These are phyloP conservation scores for Ceyx cyanopectus DNA, from an alignment of 2,113 vertebrate species.

Conservation along the genomic window DNA sequence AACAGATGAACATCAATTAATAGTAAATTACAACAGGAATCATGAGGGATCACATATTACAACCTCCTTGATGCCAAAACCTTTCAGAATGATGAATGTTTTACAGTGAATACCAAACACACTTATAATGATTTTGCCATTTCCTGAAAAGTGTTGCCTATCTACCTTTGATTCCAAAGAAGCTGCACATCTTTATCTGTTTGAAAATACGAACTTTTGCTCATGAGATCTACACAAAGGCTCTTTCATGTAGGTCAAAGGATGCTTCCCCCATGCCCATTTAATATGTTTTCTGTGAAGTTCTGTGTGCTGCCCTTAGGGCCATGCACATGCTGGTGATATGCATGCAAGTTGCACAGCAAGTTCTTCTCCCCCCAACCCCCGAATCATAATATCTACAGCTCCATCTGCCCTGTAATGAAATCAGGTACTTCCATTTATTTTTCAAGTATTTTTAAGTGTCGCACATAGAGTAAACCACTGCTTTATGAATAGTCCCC, in stretches of 20 bases:
- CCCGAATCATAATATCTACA: slow-evolving; percentile 32
- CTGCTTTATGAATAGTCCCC: slow-evolving; percentile 66
- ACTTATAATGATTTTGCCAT: slow-evolving; percentile 74
- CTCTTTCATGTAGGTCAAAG: slow-evolving; percentile 81
- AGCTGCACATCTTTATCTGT: slow-evolving; percentile 70
- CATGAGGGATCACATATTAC: slow-evolving; percentile 57
- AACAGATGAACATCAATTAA: slow-evolving; percentile 74
- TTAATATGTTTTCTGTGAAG: slow-evolving; percentile 84
- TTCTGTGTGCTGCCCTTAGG: slow-evolving; percentile 79
- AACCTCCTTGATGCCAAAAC: slow-evolving; percentile 63
- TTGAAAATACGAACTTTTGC: slow-evolving; percentile 76
- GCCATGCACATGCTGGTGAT: slow-evolving; percentile 73
- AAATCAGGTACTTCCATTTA: slow-evolving; percentile 29
- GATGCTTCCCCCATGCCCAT: slow-evolving; percentile 77
- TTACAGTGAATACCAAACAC: slow-evolving; percentile 65
- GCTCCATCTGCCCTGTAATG: slow-evolving; percentile 66
- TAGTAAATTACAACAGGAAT: slow-evolving; percentile 68
- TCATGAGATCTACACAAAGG: slow-evolving; percentile 78
- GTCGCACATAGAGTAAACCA: slow-evolving; percentile 53
- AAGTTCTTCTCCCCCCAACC: slow-evolving; percentile 35
- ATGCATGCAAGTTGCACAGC: slow-evolving; percentile 78
- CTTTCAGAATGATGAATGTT: slow-evolving; percentile 70
- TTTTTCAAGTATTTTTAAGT: slow-evolving; percentile 60
- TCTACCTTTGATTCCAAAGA: slow-evolving; percentile 78
- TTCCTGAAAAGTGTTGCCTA: slow-evolving; percentile 73